Evolutionary conservation across 2,113 vertebrate species (phyloP), one percentile per base, ranked within the genome.

Genomic region (Dipodomys merriami): DNA sequence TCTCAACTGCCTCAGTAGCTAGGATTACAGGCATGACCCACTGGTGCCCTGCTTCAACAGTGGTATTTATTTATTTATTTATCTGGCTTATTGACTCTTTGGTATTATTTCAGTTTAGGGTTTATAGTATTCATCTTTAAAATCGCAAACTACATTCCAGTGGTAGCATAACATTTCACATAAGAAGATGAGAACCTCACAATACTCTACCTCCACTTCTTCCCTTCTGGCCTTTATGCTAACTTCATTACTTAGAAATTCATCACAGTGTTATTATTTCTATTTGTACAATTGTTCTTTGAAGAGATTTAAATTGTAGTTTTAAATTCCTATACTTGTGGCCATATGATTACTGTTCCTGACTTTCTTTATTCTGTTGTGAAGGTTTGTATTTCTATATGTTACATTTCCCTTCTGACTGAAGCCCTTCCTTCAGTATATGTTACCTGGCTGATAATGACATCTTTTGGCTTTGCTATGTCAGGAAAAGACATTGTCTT

Each of bases 81-180:
- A 49, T 49, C 12, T 64, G 81, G 35, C 13, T 87, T 93, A 73
- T 68, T 64, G 53, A 69, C 16, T 88, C 85, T 84, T 74, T 90
- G 39, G 22, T 91, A 27, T 83, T 81, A 39, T 71, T 92, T 87
- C 39, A 73, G 77, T 72, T 87, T 78, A 64, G 46, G 23, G 68
- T 60, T 93, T 90, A 67, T n/a, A 13, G 22, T 60, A 88, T 78
- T 78, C 44, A 82, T 93, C 49, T 94, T 88, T 69, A 91, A 93
- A 35, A 35, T 92, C n/a, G 35, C 16, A 39, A 29, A 68, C 35
- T 78, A 76, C 39, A 65, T 78, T 91, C 44, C 85, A 69, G 74
- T 39, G 33, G 39, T 60, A 64, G 18, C 68, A 29, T 25, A 86
- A 25, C 74, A 64, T 11, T 87, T 83, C 15, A 71, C 23, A 22